A percentile compares a stretch with the other conserved stretches of the same genome.
Conservation (phyloP, 2,888 invertebrate species). For the Dromius quadrimaculatus region DNA sequence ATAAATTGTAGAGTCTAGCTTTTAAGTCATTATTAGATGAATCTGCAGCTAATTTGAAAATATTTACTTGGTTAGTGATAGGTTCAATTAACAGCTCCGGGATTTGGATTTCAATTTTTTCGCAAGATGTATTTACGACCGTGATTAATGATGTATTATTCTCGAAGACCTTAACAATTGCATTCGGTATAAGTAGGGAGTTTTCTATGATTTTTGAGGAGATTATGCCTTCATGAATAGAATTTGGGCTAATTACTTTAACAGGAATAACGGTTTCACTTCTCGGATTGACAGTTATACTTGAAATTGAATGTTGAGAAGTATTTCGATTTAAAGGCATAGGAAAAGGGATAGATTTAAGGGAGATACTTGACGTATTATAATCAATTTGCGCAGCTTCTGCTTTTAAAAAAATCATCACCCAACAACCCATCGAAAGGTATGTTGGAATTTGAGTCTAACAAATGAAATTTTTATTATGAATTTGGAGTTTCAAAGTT, state of each 20-base stretch:
- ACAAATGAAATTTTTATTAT: conserved; percentile 18
- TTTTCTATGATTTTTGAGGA: conserved; percentile 9
- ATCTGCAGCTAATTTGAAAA: background rate
- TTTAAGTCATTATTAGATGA: conserved; percentile 4
- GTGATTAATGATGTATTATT: conserved; percentile 9
- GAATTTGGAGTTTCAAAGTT: background rate
- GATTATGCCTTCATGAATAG: conserved; percentile 21
- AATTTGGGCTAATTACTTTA: conserved; percentile 16
- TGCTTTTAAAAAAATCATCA: conserved; percentile 1
- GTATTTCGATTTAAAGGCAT: conserved; percentile 27
- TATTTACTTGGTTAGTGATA: conserved; percentile 8
- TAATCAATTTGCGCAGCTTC: no score
- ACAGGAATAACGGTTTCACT: conserved; percentile 30
- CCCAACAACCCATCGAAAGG: conserved; percentile 14
- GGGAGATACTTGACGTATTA: background rate
- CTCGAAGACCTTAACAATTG: conserved; percentile 1
- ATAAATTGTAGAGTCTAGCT: conserved; percentile 1
- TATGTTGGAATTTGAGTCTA: background rate
- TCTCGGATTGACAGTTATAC: conserved; percentile 21
- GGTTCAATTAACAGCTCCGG: conserved; percentile 23
- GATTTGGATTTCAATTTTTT: background rate
- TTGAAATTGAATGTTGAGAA: conserved; percentile 25
- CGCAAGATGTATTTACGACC: conserved; percentile 16
- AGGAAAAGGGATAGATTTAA: conserved; percentile 26
- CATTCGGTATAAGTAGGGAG: background rate